Base-by-base conservation (phyloP, 2,888 invertebrate genomes). In the Nephrotoma flavescens region DNA sequence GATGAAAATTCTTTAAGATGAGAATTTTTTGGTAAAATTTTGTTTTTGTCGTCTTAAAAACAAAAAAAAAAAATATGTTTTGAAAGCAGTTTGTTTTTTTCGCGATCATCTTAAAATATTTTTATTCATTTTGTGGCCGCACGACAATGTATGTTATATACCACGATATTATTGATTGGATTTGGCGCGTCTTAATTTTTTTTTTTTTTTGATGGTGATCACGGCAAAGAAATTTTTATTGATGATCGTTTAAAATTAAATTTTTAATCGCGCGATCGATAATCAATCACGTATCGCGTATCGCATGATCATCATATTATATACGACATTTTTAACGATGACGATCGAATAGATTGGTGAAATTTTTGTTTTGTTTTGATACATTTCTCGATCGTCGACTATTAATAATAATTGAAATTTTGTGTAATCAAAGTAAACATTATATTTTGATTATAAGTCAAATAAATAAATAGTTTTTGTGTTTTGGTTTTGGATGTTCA, bases 1-100 rank as follows among this genome's bases (percentile, higher is more conserved):
- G 84, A 84, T 84, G 84, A 84, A 84, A 84, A 84, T 84, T 84
- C 84, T 84, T 84, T 84, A 84, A 84, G 84, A 84, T 84, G 84
- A 84, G 84, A 84, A 84, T 84, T 84, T 84, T 84, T 84, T 47
- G 11, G n/a, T 47, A 47, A 12, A n/a, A 47, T 47, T 47, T 42
- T 41, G 41, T 83, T 41, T 42, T 84, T 84, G 84, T 84, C 42
- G n/a, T 42, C n/a, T 84, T 41, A 12, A 83, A 12, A 47, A 12
- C 47, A 47, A 47, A 47, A 11, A 47, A 47, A 11, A 47, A 12
- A 12, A 47, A 47, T 1, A 41, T 5, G 11, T 84, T 41, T 41
- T 42, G 84, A 71, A 71, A 71, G 71, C 71, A 71, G 84, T 84
- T 84, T 31, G 31, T 31, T 84, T 84, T 83, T 84, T 41, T 84